Base-by-base conservation (phyloP, 2,797 vertebrate genomes). In the Varecia variegata region DNA sequence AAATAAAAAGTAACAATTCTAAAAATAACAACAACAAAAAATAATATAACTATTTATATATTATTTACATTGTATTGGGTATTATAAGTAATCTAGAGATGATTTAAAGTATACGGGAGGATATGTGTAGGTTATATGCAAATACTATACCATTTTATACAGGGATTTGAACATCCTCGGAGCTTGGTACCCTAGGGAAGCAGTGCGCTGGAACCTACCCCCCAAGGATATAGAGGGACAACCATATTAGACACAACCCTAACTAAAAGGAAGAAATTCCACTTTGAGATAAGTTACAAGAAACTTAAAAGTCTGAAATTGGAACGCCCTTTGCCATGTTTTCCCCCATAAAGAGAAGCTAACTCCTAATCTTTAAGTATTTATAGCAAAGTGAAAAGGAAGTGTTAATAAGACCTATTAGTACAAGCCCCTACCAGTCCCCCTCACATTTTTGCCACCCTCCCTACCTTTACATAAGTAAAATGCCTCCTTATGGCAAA, bases 251-350 rank as follows among this genome's bases (percentile, higher is more conserved):
- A 50, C 67, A 50, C 67, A 94, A 89, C 32, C 11, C n/a, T 79
- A 96, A 88, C 50, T 71, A 74, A 79, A 93, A 88, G n/a, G 20
- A 88, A 92, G 60, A 93, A 93, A 94, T 54, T 87, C 8, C 23
- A 89, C 68, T 67, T 65, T 93, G 70, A 87, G 27, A 18, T 60
- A 81, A 58, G 43, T 70, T 92, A 76, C 1, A 25, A 4, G 84
- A 93, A 96, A 94, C 20, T 65, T 35, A 32, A 50, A 77, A 74
- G 52, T 77, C 65, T 79, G 15, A 89, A 91, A 76, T 17, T 43
- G 65, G 67, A 92, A 93, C 47, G 30, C 11, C 11, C 56, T 35
- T 91, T 93, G 79, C 32, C 58, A 88, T n/a, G 12, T 68, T 92
- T 85, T 56, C 54, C 38, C 60, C 35, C 25, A 38, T 23, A 92